phyloP scores from a whole-genome alignment of 2,797 vertebrate species.

The Pseudochirops corinnae region DNA sequence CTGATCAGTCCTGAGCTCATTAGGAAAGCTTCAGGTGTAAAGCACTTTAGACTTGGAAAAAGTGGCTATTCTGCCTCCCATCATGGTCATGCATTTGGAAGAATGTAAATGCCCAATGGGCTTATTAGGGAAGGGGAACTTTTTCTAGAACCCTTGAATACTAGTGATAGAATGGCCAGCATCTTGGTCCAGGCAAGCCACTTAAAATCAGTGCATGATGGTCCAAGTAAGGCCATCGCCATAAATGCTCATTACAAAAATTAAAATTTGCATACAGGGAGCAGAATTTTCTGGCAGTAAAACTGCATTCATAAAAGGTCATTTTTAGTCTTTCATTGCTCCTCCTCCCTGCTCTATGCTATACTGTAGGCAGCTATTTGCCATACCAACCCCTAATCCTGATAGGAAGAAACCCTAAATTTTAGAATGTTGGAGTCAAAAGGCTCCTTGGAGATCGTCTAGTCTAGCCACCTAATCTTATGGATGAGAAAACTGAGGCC shows the following conservation, averaged over 20 bases:
- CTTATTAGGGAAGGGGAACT: neutral
- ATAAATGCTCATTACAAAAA: neutral
- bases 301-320: neutral
- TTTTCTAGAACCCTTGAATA: neutral
- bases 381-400: neutral
- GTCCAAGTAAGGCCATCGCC: neutral
- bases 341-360: neutral
- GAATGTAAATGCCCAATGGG: neutral
- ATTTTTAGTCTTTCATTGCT: neutral
- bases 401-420: neutral
- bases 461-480: neutral
- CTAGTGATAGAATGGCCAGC: neutral
- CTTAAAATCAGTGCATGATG: neutral
- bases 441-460: neutral
- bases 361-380: neutral
- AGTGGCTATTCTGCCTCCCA: neutral
- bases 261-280: neutral
- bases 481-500: slow-evolving; percentile 38
- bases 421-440: neutral
- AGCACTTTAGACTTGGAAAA: neutral
- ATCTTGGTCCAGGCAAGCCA: neutral
- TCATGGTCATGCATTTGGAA: neutral
- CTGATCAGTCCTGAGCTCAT: neutral
- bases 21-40: neutral
- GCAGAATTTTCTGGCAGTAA: neutral